phyloP scores from a whole-genome alignment of 1,140 invertebrate species.

The Eriosoma lanigerum region DNA sequence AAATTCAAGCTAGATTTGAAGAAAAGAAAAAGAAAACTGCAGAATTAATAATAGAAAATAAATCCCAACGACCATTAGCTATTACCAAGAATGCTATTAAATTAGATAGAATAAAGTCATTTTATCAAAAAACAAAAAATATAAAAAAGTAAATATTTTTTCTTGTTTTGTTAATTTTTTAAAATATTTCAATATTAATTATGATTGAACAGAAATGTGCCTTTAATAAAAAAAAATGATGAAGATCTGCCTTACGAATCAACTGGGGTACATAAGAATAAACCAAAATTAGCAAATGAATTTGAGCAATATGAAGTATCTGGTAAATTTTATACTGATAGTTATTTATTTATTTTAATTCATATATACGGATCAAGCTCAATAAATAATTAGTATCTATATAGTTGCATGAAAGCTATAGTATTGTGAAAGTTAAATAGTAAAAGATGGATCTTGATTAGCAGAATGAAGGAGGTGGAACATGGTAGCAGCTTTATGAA shows the following conservation, averaged over 20 bases:
- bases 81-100: slow-evolving; percentile 43
- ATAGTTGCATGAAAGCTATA: too few species aligned
- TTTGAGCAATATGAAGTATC: slow-evolving; percentile 8
- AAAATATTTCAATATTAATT: background rate
- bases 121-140: slow-evolving; percentile 43
- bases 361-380: too few species aligned
- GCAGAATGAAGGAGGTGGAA: too few species aligned
- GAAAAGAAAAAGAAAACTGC: slow-evolving; percentile 65
- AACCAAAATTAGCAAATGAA: slow-evolving; percentile 2
- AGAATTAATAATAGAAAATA: slow-evolving; percentile 58
- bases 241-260: slow-evolving; percentile 43
- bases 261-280: slow-evolving; percentile 35
- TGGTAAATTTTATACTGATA: slow-evolving; percentile 9
- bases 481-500: too few species aligned
- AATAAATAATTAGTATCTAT: too few species aligned
- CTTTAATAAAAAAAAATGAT: background rate
- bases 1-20: slow-evolving; percentile 69
- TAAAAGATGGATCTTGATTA: too few species aligned
- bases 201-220: background rate
- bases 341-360: background rate
- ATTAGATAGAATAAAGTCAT: slow-evolving; percentile 46
- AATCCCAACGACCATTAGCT: slow-evolving; percentile 2
- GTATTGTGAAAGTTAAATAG: too few species aligned
- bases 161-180: background rate
- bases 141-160: slow-evolving; percentile 18